These are phyloP conservation scores for Acanthochromis polyacanthus DNA, from an alignment of 2,113 vertebrate genomes.

Conservation along the genomic window DNA sequence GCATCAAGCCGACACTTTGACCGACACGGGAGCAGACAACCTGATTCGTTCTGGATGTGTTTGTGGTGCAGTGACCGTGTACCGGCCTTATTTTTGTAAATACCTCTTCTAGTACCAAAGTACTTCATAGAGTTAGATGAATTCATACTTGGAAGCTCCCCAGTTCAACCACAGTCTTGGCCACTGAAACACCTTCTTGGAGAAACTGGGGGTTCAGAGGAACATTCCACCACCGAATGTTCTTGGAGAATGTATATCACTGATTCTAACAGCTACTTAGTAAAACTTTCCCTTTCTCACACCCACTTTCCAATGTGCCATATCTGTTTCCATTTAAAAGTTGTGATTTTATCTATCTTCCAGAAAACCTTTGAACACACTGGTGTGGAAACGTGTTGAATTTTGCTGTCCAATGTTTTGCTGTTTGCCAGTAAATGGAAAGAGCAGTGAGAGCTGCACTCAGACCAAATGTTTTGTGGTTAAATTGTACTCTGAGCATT, in stretches of 20 bases:
- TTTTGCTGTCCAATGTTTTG: background rate
- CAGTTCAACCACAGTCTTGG: background rate
- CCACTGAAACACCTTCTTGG: background rate
- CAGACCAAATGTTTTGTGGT: slow-evolving; percentile 1
- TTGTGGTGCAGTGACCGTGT: background rate
- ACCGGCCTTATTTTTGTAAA: background rate
- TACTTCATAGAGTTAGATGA: slow-evolving; percentile 3
- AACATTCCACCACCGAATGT: slow-evolving; percentile 11
- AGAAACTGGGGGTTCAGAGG: background rate
- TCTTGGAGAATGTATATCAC: background rate
- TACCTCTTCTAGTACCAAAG: slow-evolving; percentile 6
- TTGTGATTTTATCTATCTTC: background rate
- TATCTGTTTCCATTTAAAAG: background rate
- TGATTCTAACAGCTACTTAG: background rate
- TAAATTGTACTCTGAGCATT: background rate
- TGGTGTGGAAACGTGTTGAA: background rate
- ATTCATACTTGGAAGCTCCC: slow-evolving; percentile 15
- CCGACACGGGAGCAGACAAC: background rate
- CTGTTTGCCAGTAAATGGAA: background rate
- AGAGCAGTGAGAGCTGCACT: background rate
- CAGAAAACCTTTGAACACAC: background rate
- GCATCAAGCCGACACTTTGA: slow-evolving; percentile 23
- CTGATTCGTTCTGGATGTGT: background rate
- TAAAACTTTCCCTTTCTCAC: slow-evolving; percentile 22
- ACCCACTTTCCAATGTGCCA: slow-evolving; percentile 3